These are phyloP conservation scores for Graphium colonna DNA, from an alignment of 2,888 invertebrate genomes.

Conservation along the genomic window DNA sequence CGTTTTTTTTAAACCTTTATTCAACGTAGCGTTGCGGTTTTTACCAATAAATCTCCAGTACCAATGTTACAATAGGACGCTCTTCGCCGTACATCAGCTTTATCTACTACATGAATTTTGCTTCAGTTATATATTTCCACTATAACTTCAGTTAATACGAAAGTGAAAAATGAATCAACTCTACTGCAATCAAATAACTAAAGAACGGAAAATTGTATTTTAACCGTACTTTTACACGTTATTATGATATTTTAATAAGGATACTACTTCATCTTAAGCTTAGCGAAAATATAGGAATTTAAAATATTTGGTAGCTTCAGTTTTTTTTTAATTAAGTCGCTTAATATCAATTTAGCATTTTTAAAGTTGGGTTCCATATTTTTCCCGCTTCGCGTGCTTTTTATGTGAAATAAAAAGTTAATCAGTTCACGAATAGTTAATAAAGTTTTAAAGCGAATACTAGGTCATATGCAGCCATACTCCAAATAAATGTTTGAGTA, in stretches of 20 bases:
- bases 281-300: too few species aligned
- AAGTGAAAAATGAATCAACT: slow-evolving; percentile 11
- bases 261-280: too few species aligned
- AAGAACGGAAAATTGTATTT: too few species aligned
- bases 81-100: slow-evolving; percentile 42
- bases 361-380: background rate
- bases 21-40: slow-evolving; percentile 44
- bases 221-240: too few species aligned
- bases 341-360: background rate
- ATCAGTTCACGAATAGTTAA: slow-evolving; percentile 16
- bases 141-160: slow-evolving; percentile 11
- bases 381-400: slow-evolving; percentile 6
- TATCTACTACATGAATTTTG: slow-evolving; percentile 38
- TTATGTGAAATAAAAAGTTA: slow-evolving; percentile 21
- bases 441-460: slow-evolving; percentile 16
- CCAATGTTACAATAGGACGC: slow-evolving; percentile 37
- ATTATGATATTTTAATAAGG: too few species aligned
- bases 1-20: slow-evolving; percentile 52
- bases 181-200: too few species aligned
- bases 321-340: too few species aligned
- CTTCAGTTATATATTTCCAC: slow-evolving; percentile 21
- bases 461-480: slow-evolving; percentile 17
- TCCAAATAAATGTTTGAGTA: slow-evolving; percentile 11
- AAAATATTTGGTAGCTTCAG: too few species aligned
- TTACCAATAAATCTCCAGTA: slow-evolving; percentile 52